Conservation (phyloP, 2,797 vertebrate species). For the Pogonophryne albipinna region DNA sequence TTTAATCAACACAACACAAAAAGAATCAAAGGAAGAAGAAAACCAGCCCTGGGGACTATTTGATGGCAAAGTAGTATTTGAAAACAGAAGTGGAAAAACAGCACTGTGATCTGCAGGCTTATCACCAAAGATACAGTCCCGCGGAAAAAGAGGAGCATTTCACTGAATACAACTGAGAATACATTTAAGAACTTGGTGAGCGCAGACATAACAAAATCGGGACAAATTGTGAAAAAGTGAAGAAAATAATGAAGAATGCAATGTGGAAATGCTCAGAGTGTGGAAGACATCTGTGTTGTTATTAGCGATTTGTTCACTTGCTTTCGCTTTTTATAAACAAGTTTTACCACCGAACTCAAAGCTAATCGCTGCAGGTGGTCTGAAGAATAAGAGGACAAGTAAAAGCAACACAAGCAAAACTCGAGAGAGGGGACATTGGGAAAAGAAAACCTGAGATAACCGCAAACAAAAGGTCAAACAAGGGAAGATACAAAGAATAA, state of each 20-base stretch:
- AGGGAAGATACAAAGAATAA: conserved; percentile 26
- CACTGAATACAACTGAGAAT: conserved; percentile 30
- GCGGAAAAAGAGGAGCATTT: conserved; percentile 23
- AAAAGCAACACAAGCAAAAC: conserved; percentile 37
- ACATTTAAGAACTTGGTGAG: conserved; percentile 38
- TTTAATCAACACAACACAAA: conserved; percentile 29
- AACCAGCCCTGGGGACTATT: conserved; percentile 19
- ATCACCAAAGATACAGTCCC: conserved; percentile 63
- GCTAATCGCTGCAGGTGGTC: conserved; percentile 45
- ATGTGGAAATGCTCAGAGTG: conserved; percentile 13
- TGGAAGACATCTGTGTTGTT: neutral
- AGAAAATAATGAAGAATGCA: neutral
- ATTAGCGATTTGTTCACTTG: conserved; percentile 26
- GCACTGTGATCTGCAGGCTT: conserved; percentile 41
- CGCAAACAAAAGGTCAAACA: conserved; percentile 51
- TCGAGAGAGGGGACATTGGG: neutral
- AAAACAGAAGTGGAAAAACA: conserved; percentile 32
- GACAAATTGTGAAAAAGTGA: neutral
- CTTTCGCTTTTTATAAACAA: conserved; percentile 34
- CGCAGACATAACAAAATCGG: conserved; percentile 28
- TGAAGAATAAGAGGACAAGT: conserved; percentile 23
- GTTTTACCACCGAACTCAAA: conserved; percentile 29
- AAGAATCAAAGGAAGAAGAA: conserved; percentile 46
- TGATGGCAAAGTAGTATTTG: conserved; percentile 39
- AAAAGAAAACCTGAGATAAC: conserved; percentile 7